These are phyloP conservation scores for Eumaeus atala DNA, from an alignment of 1,140 invertebrate genomes.

Conservation along the genomic window DNA sequence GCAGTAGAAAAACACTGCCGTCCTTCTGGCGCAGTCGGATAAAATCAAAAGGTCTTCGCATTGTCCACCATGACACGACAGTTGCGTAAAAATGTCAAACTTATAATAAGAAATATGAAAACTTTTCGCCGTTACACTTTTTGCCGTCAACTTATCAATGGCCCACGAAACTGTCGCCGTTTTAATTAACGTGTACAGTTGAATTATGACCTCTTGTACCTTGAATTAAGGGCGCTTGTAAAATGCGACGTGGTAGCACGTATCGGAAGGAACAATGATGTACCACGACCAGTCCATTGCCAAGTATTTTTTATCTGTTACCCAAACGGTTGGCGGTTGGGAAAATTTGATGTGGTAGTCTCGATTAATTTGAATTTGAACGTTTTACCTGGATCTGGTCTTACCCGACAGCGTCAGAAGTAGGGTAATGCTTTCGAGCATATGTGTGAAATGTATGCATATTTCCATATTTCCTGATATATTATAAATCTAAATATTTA, in stretches of 20 bases:
- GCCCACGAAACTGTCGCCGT: conserved; percentile 27
- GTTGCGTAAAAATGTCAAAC: neutral
- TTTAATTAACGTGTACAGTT: conserved; percentile 31
- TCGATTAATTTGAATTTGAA: too few relatives aligned
- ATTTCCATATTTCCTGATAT: too few relatives aligned
- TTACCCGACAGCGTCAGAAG: too few relatives aligned
- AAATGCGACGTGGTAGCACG: conserved; percentile 36
- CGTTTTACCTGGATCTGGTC: too few relatives aligned
- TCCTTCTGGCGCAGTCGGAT: too few relatives aligned
- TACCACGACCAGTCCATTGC: conserved; percentile 54
- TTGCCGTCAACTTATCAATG: conserved; percentile 40
- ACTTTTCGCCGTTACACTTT: conserved; percentile 18
- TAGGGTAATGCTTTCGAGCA: too few relatives aligned
- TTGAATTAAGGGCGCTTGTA: conserved; percentile 25
- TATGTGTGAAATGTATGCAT: too few relatives aligned
- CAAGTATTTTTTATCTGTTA: conserved; percentile 54
- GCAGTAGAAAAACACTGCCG: too few relatives aligned
- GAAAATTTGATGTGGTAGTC: conserved; percentile 27
- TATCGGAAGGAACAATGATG: conserved; percentile 55
- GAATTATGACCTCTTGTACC: conserved; percentile 20
- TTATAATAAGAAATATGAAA: conserved; percentile 17
- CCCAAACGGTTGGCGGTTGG: conserved; percentile 27
- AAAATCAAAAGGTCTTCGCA: too few relatives aligned
- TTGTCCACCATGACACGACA: neutral
- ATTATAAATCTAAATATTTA: too few relatives aligned